A percentile compares a stretch with the other conserved stretches of the same genome.
These are phyloP conservation scores for Daktulosphaira vitifoliae DNA, from an alignment of 1,140 invertebrate genomes.

Conservation along the genomic window DNA sequence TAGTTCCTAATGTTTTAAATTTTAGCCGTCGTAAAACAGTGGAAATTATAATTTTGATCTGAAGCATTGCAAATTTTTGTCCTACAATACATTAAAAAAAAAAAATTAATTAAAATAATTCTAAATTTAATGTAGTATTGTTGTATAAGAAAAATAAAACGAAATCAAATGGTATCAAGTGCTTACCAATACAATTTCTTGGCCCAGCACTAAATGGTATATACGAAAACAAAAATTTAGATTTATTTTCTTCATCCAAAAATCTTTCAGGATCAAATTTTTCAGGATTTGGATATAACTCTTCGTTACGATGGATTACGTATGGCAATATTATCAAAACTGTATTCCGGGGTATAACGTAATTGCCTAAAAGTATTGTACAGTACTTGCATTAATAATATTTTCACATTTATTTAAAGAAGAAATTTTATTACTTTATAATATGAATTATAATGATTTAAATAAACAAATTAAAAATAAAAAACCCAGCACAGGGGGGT, in stretches of 20 bases:
- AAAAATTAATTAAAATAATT: no score
- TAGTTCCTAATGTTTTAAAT: constrained; percentile 39
- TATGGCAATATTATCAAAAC: constrained; percentile 47
- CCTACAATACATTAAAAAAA: no score
- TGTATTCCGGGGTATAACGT: constrained; percentile 45
- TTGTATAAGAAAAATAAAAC: neutral
- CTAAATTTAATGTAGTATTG: neutral
- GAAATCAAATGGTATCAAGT: neutral
- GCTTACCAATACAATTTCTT: constrained; percentile 62
- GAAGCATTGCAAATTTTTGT: constrained; percentile 45
- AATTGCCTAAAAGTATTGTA: constrained; percentile 46
- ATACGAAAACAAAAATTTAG: constrained; percentile 51
- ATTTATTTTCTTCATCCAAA: constrained; percentile 46
- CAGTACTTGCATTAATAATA: no score
- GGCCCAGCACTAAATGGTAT: constrained; percentile 65
- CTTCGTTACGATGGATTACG: constrained; percentile 55
- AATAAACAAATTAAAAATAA: no score
- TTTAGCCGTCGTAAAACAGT: constrained; percentile 47
- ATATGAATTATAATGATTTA: no score
- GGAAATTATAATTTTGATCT: constrained; percentile 48
- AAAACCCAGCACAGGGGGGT: no score
- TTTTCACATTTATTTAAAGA: no score
- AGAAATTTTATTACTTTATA: no score
- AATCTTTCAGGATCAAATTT: constrained; percentile 70
- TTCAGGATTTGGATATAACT: constrained; percentile 62